Evolutionary conservation across 1,140 invertebrate species (phyloP), one percentile per base, ranked within the genome.

Genomic region (Carcinoscorpius rotundicauda): DNA sequence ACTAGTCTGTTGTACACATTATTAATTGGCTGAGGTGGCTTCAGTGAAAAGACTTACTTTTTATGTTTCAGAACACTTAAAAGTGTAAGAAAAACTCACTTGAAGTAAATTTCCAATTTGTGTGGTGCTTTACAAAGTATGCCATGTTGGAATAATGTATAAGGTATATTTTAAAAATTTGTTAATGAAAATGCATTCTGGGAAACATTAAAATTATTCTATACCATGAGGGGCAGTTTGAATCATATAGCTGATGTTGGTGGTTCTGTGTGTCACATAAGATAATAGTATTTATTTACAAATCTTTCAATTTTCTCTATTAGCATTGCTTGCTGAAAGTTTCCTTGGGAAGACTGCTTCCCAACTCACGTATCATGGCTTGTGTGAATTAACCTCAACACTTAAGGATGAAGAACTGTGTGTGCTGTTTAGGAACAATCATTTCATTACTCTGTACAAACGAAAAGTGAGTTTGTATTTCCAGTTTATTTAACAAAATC

Each of bases 361-460:
- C 48, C 83, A 84, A 72, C 71, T 84, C 52, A 85, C 83, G 1
- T 81, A 81, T 71, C 77, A 82, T 74, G 83, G 83, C 3, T 73
- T 84, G 6, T 76, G 75, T 75, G 81, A 82, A 67, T 73, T 84
- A n/a, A 74, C 72, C 8, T 69, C 74, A 4, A 75, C 74, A 8
- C 72, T 84, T 57, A 77, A 77, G 64, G 78, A 81, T 10, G 76
- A 79, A 48, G 80, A 84, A 70, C 67, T 84, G n/a, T 77, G 77
- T 69, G 80, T 85, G 50, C 76, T 84, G 61, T 84, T 84, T 71
- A 73, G 83, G 64, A 84, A 84, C 72, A 84, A 84, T 72, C 83
- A 84, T 72, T 84, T 84, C 71, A 80, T 77, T 62, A 83, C 81
- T 11, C 71, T 84, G 48, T 78, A 78, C 65, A 82, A 81, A 67